Evolutionary conservation across 2,113 vertebrate genomes (phyloP).

Genomic region (Zosterops lateralis): DNA sequence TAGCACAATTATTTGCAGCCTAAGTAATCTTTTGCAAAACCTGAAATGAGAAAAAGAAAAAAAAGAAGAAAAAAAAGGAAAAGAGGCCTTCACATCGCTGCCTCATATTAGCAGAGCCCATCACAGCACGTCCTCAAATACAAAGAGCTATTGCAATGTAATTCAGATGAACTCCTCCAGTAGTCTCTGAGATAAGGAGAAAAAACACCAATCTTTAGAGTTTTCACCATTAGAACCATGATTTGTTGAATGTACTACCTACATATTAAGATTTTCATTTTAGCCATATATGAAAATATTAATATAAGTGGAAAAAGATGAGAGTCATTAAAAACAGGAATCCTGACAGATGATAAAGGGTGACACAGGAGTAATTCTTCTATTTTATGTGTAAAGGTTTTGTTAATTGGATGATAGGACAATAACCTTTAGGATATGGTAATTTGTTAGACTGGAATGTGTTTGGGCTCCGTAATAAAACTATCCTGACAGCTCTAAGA

Average conservation of each 20-base stretch:
- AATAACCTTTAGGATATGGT: not conserved
- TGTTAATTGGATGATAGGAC: not conserved
- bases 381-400: not conserved
- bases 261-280: not conserved
- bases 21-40: not conserved
- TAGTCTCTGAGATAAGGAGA: not conserved
- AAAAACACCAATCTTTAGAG: fast-evolving
- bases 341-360: not conserved
- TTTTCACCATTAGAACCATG: not conserved
- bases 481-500: not conserved
- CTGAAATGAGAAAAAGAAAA: not conserved
- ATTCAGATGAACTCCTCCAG: not conserved
- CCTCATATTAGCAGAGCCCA: not conserved
- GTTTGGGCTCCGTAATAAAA: not conserved
- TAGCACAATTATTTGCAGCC: not conserved
- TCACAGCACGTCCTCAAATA: not conserved
- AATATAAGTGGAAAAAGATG: not conserved
- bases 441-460: not conserved
- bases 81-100: not conserved
- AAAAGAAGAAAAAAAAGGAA: not conserved
- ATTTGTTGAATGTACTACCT: not conserved
- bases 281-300: not conserved
- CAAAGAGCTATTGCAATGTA: not conserved
- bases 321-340: not conserved
- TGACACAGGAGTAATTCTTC: not conserved